phyloP scores from a whole-genome alignment of 2,888 invertebrate genomes.

The Parochlus steinenii region DNA sequence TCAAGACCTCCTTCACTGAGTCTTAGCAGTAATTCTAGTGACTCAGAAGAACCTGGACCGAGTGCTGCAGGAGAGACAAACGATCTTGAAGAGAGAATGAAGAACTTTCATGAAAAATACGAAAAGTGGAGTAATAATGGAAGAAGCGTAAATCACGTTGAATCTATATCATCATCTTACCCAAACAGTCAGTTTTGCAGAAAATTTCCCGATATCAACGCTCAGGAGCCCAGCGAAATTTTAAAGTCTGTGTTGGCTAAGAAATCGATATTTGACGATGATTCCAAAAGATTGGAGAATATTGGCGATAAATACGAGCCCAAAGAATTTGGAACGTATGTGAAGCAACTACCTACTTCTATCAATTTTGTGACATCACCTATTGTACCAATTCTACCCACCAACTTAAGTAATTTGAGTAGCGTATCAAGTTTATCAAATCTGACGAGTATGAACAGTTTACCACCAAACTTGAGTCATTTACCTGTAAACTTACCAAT shows the following conservation, averaged over 20 bases:
- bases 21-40: conserved; percentile 58
- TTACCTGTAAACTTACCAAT: background rate
- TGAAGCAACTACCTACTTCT: conserved; percentile 15
- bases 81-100: conserved; percentile 78
- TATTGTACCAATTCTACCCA: conserved; percentile 25
- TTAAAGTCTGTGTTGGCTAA: conserved; percentile 82
- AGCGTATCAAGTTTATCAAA: conserved; percentile 3
- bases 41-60: conserved; percentile 46
- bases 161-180: conserved; percentile 25
- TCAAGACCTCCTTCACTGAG: conserved; percentile 49
- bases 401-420: conserved; percentile 5
- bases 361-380: conserved; percentile 13
- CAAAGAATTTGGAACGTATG: conserved; percentile 13
- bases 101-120: conserved; percentile 83
- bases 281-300: conserved; percentile 79
- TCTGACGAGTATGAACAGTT: background rate
- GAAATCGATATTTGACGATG: conserved; percentile 90
- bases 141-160: conserved; percentile 14
- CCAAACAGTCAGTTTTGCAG: conserved; percentile 31
- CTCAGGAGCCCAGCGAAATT: conserved; percentile 80
- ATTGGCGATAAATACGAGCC: conserved; percentile 69
- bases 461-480: too few relatives aligned
- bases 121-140: conserved; percentile 48
- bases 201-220: conserved; percentile 61
- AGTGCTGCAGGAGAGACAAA: conserved; percentile 57